Evolutionary conservation across 2,113 vertebrate genomes (phyloP).

Genomic region (Periophthalmodon schlosseri): DNA sequence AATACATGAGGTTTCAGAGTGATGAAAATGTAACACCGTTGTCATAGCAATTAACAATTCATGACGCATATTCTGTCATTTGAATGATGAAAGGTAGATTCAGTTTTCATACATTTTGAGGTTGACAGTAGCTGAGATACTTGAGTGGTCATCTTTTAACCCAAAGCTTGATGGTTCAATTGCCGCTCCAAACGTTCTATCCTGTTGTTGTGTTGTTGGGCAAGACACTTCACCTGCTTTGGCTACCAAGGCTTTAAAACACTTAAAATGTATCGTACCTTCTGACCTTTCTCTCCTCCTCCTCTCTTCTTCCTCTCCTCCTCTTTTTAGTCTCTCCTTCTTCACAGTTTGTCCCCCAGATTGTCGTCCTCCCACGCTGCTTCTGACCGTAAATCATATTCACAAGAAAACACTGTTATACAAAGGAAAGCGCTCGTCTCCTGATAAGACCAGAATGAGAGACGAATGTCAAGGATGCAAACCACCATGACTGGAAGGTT

Average conservation of each 20-base stretch:
- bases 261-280: background rate
- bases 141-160: background rate
- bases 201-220: background rate
- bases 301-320: slow-evolving; percentile 47
- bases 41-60: too few relatives aligned
- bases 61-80: too few relatives aligned
- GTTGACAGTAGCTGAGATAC: background rate
- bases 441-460: slow-evolving; percentile 33
- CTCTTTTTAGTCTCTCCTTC: slow-evolving; percentile 31
- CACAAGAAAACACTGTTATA: slow-evolving; percentile 13
- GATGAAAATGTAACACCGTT: too few relatives aligned
- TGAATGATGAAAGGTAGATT: background rate
- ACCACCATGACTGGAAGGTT: background rate
- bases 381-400: slow-evolving; percentile 43
- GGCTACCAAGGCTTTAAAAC: too few relatives aligned
- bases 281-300: slow-evolving; percentile 25
- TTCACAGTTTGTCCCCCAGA: slow-evolving; percentile 17
- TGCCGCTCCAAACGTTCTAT: too few relatives aligned
- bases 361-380: slow-evolving; percentile 20
- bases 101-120: background rate
- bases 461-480: slow-evolving; percentile 19
- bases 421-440: slow-evolving; percentile 23
- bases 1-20: too few relatives aligned
- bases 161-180: background rate
- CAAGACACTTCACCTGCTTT: background rate